These are phyloP conservation scores for Oreohelix idahoensis DNA, from an alignment of 1,140 invertebrate genomes.

Conservation along the genomic window DNA sequence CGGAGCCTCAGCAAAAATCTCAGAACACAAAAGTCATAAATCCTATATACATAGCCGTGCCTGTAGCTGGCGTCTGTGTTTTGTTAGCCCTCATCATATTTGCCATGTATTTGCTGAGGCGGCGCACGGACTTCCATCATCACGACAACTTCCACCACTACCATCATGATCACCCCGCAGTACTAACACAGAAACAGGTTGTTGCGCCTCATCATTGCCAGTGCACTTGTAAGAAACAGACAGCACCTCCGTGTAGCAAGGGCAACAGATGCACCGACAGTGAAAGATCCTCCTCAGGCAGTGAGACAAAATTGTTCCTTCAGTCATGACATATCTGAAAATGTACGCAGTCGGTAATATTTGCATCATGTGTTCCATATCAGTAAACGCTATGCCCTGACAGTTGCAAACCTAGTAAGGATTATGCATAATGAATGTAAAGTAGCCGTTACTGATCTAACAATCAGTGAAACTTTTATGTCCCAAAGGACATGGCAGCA, in stretches of 20 bases:
- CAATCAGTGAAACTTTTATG: too few relatives aligned
- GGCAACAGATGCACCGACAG: constrained; percentile 68
- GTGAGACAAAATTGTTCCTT: constrained; percentile 68
- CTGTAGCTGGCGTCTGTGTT: constrained; percentile 68
- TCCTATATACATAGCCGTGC: constrained; percentile 70
- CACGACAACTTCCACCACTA: constrained; percentile 49
- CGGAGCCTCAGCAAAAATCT: constrained; percentile 37
- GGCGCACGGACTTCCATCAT: constrained; percentile 57
- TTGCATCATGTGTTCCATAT: too few relatives aligned
- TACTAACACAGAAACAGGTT: not conserved
- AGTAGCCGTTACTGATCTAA: not conserved
- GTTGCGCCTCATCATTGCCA: constrained; percentile 43
- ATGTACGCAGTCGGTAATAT: too few relatives aligned
- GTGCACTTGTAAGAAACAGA: constrained; percentile 42
- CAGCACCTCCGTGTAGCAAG: constrained; percentile 46
- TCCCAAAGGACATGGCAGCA: too few relatives aligned
- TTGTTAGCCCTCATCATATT: constrained; percentile 68
- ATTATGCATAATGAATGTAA: too few relatives aligned
- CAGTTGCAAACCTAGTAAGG: too few relatives aligned
- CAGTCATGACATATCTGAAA: constrained; percentile 48
- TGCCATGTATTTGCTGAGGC: constrained; percentile 68
- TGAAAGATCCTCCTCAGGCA: constrained; percentile 67
- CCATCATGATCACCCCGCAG: constrained; percentile 27
- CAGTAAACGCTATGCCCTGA: too few relatives aligned
- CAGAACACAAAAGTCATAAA: constrained; percentile 58